Evolutionary conservation across 2,113 vertebrate species (phyloP).

Genomic region (Serilophus lunatus): DNA sequence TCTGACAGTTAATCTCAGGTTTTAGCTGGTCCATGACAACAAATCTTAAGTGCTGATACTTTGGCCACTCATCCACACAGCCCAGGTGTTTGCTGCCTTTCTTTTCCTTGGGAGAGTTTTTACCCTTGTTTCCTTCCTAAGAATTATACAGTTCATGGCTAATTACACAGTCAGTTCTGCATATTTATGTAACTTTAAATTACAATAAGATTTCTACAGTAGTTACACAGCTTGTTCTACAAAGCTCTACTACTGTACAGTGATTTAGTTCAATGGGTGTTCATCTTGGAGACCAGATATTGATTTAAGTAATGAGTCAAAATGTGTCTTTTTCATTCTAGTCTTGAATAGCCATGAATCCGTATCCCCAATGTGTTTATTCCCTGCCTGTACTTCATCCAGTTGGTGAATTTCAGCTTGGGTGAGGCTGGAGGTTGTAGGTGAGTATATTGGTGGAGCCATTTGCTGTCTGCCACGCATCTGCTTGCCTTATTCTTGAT

Average conservation of each 20-base stretch:
- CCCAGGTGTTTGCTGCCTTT: not conserved
- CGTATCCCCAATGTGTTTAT: not conserved
- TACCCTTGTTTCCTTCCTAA: constrained; percentile 23
- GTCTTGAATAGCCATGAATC: not conserved
- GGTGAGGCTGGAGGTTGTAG: not conserved
- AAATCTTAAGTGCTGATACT: constrained; percentile 16
- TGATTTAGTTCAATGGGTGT: not conserved
- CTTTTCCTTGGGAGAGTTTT: not conserved
- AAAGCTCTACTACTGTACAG: not conserved
- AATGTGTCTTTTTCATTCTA: not conserved
- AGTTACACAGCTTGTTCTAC: not conserved
- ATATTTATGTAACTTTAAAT: not conserved
- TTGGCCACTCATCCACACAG: not conserved
- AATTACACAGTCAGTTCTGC: not conserved
- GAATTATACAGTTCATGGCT: not conserved
- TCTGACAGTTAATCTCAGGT: constrained; percentile 34
- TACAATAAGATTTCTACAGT: not conserved
- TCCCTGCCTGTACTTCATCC: not conserved
- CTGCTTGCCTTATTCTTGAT: not conserved
- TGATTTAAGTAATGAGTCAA: not conserved
- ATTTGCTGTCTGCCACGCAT: not conserved
- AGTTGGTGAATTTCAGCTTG: not conserved
- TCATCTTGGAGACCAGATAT: not conserved
- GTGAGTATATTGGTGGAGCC: rapidly evolving
- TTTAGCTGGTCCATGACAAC: constrained; percentile 27